These are phyloP conservation scores for Cephalopholis sonnerati DNA, from an alignment of 2,113 vertebrate species.

Conservation along the genomic window DNA sequence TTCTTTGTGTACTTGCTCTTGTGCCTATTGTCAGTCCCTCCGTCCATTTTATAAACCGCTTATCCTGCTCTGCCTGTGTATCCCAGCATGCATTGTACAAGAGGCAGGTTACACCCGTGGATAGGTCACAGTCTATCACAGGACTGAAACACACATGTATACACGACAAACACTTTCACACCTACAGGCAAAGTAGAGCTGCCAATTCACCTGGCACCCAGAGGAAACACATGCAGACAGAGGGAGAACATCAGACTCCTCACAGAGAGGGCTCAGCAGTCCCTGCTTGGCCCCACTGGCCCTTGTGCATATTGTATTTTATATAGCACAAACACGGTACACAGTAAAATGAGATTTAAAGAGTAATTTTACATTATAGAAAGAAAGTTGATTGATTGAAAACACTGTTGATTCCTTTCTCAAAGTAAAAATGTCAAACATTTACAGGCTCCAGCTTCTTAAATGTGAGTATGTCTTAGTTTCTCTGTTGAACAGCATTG, in stretches of 20 bases:
- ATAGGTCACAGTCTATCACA: background rate
- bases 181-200: background rate
- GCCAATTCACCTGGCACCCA: background rate
- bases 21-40: background rate
- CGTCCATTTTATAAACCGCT: background rate
- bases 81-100: slow-evolving; percentile 2
- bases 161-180: background rate
- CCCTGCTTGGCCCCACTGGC: background rate
- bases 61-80: slow-evolving; percentile 6
- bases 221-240: background rate
- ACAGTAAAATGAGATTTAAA: background rate
- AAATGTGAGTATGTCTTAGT: background rate
- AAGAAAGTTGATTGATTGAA: background rate
- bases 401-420: background rate
- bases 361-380: no score
- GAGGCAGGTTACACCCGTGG: background rate
- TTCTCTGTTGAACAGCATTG: background rate
- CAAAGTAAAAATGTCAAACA: background rate
- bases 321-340: background rate
- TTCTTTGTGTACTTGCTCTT: background rate
- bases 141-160: background rate
- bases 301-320: background rate
- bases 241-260: background rate
- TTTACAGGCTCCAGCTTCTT: background rate
- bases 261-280: background rate